These are phyloP conservation scores for Prinia subflava DNA, from an alignment of 2,113 vertebrate species.

Conservation along the genomic window DNA sequence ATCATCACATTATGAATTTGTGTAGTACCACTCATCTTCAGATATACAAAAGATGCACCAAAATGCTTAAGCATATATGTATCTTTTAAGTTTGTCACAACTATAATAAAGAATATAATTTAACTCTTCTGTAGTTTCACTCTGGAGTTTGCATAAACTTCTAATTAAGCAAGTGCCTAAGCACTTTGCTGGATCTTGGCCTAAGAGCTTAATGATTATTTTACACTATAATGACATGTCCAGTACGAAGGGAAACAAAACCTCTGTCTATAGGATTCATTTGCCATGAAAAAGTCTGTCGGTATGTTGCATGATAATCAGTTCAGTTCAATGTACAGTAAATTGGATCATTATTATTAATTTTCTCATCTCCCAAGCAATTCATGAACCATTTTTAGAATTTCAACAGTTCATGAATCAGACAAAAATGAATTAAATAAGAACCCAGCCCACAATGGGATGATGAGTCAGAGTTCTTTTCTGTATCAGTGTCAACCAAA, in stretches of 20 bases:
- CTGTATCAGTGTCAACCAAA: slow-evolving; percentile 71
- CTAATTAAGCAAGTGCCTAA: slow-evolving; percentile 43
- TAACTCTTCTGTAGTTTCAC: slow-evolving; percentile 19
- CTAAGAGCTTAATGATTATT: slow-evolving; percentile 70
- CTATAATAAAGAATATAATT: not conserved
- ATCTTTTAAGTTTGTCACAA: not conserved
- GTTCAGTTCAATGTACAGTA: slow-evolving; percentile 77
- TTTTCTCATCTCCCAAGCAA: slow-evolving; percentile 80
- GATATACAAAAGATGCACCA: not conserved
- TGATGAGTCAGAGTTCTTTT: slow-evolving; percentile 80
- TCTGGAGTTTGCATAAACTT: slow-evolving; percentile 22
- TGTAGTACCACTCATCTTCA: not conserved
- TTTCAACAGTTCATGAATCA: slow-evolving; percentile 78
- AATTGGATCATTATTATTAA: slow-evolving; percentile 82
- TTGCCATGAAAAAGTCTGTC: slow-evolving; percentile 69
- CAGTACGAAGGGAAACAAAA: slow-evolving; percentile 68
- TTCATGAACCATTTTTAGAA: slow-evolving; percentile 79
- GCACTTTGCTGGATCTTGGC: slow-evolving; percentile 47
- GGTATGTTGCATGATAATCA: slow-evolving; percentile 78
- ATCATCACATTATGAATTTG: not conserved
- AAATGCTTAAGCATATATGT: not conserved
- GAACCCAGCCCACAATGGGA: slow-evolving; percentile 73
- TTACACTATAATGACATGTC: slow-evolving; percentile 68
- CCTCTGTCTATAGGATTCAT: slow-evolving; percentile 68
- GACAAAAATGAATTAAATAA: slow-evolving; percentile 79